Base-by-base conservation (phyloP, 2,888 invertebrate genomes). In the Ochlodes sylvanus region DNA sequence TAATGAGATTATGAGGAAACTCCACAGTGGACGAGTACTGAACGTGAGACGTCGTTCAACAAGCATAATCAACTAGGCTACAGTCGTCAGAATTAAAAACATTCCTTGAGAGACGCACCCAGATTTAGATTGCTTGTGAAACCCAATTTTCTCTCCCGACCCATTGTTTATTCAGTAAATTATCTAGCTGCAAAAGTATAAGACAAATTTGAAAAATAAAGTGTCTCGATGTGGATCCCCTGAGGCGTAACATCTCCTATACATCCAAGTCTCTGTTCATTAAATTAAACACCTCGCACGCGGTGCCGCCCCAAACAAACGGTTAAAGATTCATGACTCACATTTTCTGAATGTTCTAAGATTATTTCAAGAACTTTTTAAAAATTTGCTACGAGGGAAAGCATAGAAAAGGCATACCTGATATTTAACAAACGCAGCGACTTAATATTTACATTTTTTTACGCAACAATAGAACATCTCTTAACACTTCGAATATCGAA, bases 201-300 rank as follows among this genome's bases (percentile, higher is more conserved):
- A 47, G 44, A n/a, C 44, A 47, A 54, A 42, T 14, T 44, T 38
- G n/a, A 19, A 47, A 47, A 47, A 19, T 42, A 63, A 56, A 56
- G 14, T 44, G 44, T 56, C 44, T 44, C 32, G 17, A 32, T 14
- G 32, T 34, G 10, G 44, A 15, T 44, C 55, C 32, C 63, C 17
- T 3, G 55, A 44, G 55, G 32, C 14, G 17, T n/a, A 7, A 15
- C 7, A 47, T 44, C 56, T 41, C 12, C 27, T 32, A 17, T 63
- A 44, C 32, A 63, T 63, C 44, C 42, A 42, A 63, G 42, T 17
- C 17, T n/a, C 44, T 19, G n/a, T 44, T 42, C 44, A 55, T 55
- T 17, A 34, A 63, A 63, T 63, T 63, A 63, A 55, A 54, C 32
- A 55, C 34, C 27, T 17, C 42, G 44, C 44, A 47, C 44, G 44